Evolutionary conservation across 2,888 invertebrate genomes (phyloP), one percentile per base, ranked within the genome.

Genomic region (Marasmarcha lunaedactyla): DNA sequence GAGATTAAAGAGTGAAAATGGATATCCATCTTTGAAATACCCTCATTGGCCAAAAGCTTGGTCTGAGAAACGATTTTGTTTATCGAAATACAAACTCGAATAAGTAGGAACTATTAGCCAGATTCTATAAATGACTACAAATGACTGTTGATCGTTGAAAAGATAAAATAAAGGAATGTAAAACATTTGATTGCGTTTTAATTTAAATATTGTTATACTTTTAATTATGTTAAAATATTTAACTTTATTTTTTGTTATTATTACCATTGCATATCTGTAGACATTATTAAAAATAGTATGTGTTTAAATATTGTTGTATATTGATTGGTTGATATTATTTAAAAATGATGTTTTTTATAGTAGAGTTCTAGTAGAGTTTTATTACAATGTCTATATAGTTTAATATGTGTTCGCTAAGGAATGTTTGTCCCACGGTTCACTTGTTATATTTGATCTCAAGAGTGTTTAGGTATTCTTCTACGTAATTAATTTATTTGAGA

Each of bases 401-500:
- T 30, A 30, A 9, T 30, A 11, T 30, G 54, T 58, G 54, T 63
- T 56, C 58, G 51, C 54, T 48, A 56, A 52, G 51, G 51, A 59
- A 63, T 57, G 55, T 59, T 56, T 58, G 57, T 65, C 60, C 58
- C 67, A 62, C 55, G 57, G 48, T 45, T 47, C 63, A 63, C 55
- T 69, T 68, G 71, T 74, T 73, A 63, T 59, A 67, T 59, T 68
- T 60, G 51, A 66, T 68, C 65, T 70, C 70, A 11, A 64, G 63
- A 70, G 66, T 71, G 68, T 72, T 76, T 30, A 30, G 74, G 67
- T 71, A 68, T 73, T 69, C 64, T 70, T 77, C 66, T 70, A 67
- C 54, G 71, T 79, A 78, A 67, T 61, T 73, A 58, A 66, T 77
- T 79, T 77, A 63, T 63, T 30, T 59, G 48, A 64, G 64, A 68